phyloP scores from a whole-genome alignment of 2,113 vertebrate genomes.

The Orycteropus afer region DNA sequence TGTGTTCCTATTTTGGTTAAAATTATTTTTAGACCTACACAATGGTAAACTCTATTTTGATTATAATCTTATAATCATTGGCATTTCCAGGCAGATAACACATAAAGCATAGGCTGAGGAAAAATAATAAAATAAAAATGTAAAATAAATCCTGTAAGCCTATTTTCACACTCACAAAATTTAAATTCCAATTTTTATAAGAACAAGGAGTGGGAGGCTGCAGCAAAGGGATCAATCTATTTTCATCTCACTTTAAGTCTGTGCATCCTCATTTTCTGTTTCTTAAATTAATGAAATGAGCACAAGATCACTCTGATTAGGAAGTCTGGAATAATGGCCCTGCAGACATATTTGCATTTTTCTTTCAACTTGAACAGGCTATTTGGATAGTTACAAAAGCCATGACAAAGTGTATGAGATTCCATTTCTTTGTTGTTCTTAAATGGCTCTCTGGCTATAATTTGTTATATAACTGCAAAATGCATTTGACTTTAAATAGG shows the following conservation, averaged over 20 bases:
- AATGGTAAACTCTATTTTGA: constrained; percentile 25
- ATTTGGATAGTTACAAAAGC: constrained; percentile 50
- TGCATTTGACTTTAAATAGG: not conserved
- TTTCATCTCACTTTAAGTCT: not conserved
- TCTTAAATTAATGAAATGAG: constrained; percentile 67
- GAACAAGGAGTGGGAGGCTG: not conserved
- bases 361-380: constrained; percentile 39
- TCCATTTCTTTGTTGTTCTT: constrained; percentile 53
- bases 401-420: not conserved
- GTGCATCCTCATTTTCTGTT: constrained; percentile 32
- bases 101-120: not conserved
- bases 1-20: not conserved
- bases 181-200: constrained; percentile 21
- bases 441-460: constrained; percentile 21
- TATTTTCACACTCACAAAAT: constrained; percentile 4
- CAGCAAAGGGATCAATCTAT: constrained; percentile 1
- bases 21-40: constrained; percentile 50
- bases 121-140: constrained; percentile 44
- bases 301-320: constrained; percentile 45
- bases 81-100: not conserved
- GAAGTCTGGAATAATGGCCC: constrained; percentile 29
- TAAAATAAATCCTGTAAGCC: constrained; percentile 48
- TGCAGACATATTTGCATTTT: constrained; percentile 37
- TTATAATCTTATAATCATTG: constrained; percentile 2
- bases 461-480: constrained; percentile 23